Base-by-base conservation (phyloP, 1,140 invertebrate species). In the Drosophila carrolli region DNA sequence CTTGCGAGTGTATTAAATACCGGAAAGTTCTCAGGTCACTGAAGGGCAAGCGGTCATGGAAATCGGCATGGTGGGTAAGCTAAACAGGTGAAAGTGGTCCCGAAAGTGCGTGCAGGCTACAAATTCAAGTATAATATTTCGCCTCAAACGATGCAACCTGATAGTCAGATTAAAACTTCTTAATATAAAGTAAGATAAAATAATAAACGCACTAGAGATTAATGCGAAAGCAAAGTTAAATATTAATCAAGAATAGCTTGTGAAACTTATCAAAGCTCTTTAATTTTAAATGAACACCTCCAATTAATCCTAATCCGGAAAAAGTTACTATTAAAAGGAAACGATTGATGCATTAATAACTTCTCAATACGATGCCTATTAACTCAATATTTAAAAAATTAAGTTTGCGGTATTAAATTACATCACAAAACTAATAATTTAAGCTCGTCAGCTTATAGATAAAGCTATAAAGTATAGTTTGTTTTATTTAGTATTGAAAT, bases 1-100 rank as follows among this genome's bases (percentile, higher is more conserved):
- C 62, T 60, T 78, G 75, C 63, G 73, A 77, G 77, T 81, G 77
- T 84, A 85, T 84, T 84, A 84, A 84, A 83, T 75, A 65, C 48
- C 74, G 48, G 55, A 62, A 78, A 66, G 46, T 62, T 66, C 77
- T 71, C 80, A 60, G 80, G 71, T 71, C 81, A 78, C 73, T 68
- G 80, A 78, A 74, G 74, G 79, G 79, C 67, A 83, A 62, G 61
- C 66, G 46, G 38, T 14, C 65, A 54, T 38, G 65, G 62, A 55
- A 55, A 55, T 35, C 32, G 19, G 51, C 19, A 35, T 43, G 35
- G 37, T 23, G 8, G 23, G 27, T 46, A 44, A 6, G 11, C 44
- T 43, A 59, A 59, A 13, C 63, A 54, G 59, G 46, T 37, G 16
- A 58, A 32, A 32, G 29, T 32, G 29, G 40, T 50, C 23, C 19